phyloP scores from a whole-genome alignment of 2,888 invertebrate species.

The Scelioninae gen. 1 region DNA sequence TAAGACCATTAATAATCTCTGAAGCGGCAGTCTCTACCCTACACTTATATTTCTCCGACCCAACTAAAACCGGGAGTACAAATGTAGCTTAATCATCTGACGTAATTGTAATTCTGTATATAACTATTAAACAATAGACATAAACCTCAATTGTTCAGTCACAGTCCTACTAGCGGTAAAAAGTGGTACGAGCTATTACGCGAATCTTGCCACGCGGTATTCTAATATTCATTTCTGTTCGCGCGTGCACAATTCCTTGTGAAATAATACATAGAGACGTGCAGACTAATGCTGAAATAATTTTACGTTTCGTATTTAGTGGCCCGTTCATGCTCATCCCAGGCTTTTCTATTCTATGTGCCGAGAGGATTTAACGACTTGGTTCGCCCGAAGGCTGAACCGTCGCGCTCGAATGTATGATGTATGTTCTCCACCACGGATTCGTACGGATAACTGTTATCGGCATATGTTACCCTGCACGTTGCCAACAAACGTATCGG shows the following conservation, averaged over 20 bases:
- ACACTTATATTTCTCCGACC: slow-evolving; percentile 7
- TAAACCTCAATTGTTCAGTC: slow-evolving; percentile 34
- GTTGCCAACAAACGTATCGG: slow-evolving; percentile 54
- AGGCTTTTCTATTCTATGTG: slow-evolving; percentile 26
- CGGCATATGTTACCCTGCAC: slow-evolving; percentile 48
- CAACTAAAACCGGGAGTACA: slow-evolving; percentile 14
- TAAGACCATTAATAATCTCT: slow-evolving; percentile 26
- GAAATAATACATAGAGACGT: slow-evolving; percentile 5
- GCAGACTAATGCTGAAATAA: slow-evolving; percentile 24
- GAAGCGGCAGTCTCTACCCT: background rate
- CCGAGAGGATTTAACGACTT: slow-evolving; percentile 58
- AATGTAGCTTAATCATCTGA: slow-evolving; percentile 26
- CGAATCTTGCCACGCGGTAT: background rate
- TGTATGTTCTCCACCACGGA: slow-evolving; percentile 48
- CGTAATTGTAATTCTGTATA: slow-evolving; percentile 23
- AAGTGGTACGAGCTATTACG: slow-evolving; percentile 5
- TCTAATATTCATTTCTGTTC: slow-evolving; percentile 3
- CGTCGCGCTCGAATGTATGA: slow-evolving; percentile 53
- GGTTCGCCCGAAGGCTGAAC: slow-evolving; percentile 38
- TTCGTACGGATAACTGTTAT: slow-evolving; percentile 58
- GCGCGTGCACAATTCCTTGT: background rate
- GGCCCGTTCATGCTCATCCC: background rate
- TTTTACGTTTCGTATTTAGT: slow-evolving; percentile 34
- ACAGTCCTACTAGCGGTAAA: background rate
- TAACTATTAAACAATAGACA: slow-evolving; percentile 28